Percentiles rank a stretch among this genome's conserved stretches.
phyloP scores from a whole-genome alignment of 2,113 vertebrate genomes.

The Microtus richardsoni region DNA sequence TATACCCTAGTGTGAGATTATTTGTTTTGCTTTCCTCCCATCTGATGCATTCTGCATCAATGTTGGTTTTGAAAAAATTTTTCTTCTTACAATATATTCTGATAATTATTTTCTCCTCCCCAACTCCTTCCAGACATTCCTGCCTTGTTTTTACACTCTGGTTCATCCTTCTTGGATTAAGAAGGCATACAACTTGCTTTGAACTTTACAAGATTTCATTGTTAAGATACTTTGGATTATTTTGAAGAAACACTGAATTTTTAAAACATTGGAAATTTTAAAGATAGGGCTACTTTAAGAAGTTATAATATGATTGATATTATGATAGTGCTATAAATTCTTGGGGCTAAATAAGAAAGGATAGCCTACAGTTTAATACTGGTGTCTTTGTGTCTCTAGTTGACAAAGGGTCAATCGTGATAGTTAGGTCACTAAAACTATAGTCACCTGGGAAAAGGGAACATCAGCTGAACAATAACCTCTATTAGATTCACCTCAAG shows the following conservation, averaged over 20 bases:
- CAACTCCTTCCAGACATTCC: too few relatives aligned
- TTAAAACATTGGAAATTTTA: background rate
- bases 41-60: too few relatives aligned
- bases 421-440: background rate
- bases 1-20: too few relatives aligned
- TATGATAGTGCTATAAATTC: too few relatives aligned
- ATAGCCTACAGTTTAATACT: background rate
- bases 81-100: background rate
- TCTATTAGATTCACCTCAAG: background rate
- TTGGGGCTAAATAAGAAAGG: background rate
- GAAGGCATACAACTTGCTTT: background rate
- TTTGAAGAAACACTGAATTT: background rate
- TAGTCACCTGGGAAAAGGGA: background rate
- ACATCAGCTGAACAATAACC: background rate
- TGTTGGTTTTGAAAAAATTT: background rate
- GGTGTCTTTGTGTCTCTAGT: background rate
- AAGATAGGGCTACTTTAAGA: background rate
- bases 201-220: background rate
- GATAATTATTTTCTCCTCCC: background rate
- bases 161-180: background rate
- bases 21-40: too few relatives aligned
- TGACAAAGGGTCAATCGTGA: background rate
- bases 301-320: background rate
- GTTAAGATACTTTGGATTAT: background rate
- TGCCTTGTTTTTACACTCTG: background rate